Percentiles rank a stretch among this genome's conserved stretches.
phyloP scores from a whole-genome alignment of 2,888 invertebrate genomes.

The Shargacucullia verbasci region DNA sequence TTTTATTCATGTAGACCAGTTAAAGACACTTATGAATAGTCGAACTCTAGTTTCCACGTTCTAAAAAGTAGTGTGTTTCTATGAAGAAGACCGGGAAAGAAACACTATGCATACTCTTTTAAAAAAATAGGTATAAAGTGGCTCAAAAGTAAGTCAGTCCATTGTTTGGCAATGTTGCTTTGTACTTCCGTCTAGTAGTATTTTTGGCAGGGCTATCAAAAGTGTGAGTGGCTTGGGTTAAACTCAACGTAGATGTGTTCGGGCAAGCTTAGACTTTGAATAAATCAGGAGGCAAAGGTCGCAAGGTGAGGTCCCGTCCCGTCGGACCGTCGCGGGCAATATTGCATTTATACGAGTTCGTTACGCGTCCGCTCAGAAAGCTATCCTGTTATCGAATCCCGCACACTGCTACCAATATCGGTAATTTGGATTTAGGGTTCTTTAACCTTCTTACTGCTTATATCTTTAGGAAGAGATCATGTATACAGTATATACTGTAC shows the following conservation, averaged over 20 bases:
- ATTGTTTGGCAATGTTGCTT: conserved; percentile 36
- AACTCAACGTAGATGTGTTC: conserved; percentile 64
- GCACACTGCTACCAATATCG: conserved; percentile 53
- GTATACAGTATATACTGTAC: conserved; percentile 19
- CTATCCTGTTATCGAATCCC: conserved; percentile 65
- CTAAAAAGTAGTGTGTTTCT: too few relatives aligned
- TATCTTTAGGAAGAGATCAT: conserved; percentile 2
- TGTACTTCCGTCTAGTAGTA: conserved; percentile 29
- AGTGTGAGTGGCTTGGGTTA: conserved; percentile 63
- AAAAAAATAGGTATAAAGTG: conserved; percentile 23
- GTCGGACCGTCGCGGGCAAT: conserved; percentile 62
- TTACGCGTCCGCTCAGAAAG: conserved; percentile 63
- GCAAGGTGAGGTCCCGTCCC: conserved; percentile 63
- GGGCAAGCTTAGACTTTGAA: conserved; percentile 71
- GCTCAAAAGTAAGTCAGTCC: conserved; percentile 17
- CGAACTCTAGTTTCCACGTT: too few relatives aligned
- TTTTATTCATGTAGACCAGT: too few relatives aligned
- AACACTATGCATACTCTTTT: too few relatives aligned
- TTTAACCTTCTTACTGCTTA: conserved; percentile 63
- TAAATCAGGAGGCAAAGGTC: conserved; percentile 72
- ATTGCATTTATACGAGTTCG: conserved; percentile 78
- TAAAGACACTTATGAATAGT: too few relatives aligned
- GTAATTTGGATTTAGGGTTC: conserved; percentile 66
- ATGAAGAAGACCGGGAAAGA: too few relatives aligned
- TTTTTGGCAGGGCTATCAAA: conserved; percentile 58